Evolutionary conservation across 2,888 invertebrate genomes (phyloP).

Genomic region (Automeris io): DNA sequence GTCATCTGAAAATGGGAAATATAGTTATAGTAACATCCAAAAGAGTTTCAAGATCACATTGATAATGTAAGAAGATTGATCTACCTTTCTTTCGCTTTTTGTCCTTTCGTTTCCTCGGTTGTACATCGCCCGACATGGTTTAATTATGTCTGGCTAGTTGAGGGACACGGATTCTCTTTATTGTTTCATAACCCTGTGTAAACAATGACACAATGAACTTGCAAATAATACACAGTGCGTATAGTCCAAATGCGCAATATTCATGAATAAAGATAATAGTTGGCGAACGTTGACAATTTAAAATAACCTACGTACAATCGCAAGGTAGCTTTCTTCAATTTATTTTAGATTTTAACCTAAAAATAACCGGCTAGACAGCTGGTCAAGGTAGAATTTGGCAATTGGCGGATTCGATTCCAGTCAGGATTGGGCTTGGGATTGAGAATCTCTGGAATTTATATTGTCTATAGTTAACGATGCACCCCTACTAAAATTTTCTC

Average conservation of each 20-base stretch:
- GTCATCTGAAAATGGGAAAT: slow-evolving; percentile 52
- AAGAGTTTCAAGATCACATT: background rate
- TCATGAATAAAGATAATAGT: slow-evolving; percentile 45
- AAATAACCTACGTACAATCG: slow-evolving; percentile 68
- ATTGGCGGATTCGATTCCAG: no score
- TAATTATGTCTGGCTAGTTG: slow-evolving; percentile 55
- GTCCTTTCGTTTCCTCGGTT: slow-evolving; percentile 90
- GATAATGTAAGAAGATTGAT: background rate
- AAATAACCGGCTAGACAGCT: slow-evolving; percentile 74
- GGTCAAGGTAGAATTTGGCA: slow-evolving; percentile 43
- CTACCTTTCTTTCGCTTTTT: slow-evolving; percentile 89
- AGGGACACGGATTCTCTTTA: slow-evolving; percentile 56
- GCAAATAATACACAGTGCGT: slow-evolving; percentile 35
- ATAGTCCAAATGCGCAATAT: slow-evolving; percentile 64
- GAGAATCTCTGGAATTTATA: no score
- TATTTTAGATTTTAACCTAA: slow-evolving; percentile 76
- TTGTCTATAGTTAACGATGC: no score
- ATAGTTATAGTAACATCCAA: background rate
- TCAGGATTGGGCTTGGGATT: no score
- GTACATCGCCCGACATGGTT: slow-evolving; percentile 91
- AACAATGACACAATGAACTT: slow-evolving; percentile 55
- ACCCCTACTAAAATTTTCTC: no score
- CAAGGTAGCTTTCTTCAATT: slow-evolving; percentile 63
- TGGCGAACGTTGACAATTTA: slow-evolving; percentile 62
- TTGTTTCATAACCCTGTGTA: slow-evolving; percentile 73